Evolutionary conservation across 2,113 vertebrate genomes (phyloP).

Genomic region (Channa maculata): DNA sequence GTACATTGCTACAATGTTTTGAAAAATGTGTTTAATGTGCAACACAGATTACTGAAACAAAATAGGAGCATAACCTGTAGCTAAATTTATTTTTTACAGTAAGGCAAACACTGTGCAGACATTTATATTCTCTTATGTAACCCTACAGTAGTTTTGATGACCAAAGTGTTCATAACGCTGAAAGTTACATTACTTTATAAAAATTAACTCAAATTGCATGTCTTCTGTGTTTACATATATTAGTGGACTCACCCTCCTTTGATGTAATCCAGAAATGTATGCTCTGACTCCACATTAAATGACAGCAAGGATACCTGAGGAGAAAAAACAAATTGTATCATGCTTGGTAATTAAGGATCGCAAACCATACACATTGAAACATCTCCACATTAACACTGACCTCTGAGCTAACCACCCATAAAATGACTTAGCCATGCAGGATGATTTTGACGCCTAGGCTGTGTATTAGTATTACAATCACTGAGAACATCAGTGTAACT

Average conservation of each 20-base stretch:
- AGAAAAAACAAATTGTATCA: slow-evolving; percentile 43
- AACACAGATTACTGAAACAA: too few species aligned
- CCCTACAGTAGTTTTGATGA: too few species aligned
- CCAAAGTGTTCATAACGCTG: too few species aligned
- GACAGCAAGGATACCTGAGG: slow-evolving; percentile 92
- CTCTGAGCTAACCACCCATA: slow-evolving; percentile 49
- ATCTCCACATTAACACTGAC: slow-evolving; percentile 57
- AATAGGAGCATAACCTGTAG: too few species aligned
- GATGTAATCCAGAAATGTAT: slow-evolving; percentile 97
- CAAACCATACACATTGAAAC: slow-evolving; percentile 16
- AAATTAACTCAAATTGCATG: too few species aligned
- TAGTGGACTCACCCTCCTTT: slow-evolving; percentile 91
- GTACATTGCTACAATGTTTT: too few species aligned
- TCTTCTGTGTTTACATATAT: too few species aligned
- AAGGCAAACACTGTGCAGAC: too few species aligned
- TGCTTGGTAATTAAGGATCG: slow-evolving; percentile 40
- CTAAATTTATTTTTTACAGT: too few species aligned
- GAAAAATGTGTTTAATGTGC: too few species aligned
- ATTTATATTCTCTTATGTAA: too few species aligned
- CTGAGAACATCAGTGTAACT: slow-evolving; percentile 16
- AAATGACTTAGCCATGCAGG: slow-evolving; percentile 52
- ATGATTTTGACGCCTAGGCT: slow-evolving; percentile 1
- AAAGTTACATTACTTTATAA: too few species aligned
- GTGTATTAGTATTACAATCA: slow-evolving; percentile 66
- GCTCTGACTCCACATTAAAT: slow-evolving; percentile 91